Conservation (phyloP, 1,140 invertebrate genomes). For the Theocolax elegans region DNA sequence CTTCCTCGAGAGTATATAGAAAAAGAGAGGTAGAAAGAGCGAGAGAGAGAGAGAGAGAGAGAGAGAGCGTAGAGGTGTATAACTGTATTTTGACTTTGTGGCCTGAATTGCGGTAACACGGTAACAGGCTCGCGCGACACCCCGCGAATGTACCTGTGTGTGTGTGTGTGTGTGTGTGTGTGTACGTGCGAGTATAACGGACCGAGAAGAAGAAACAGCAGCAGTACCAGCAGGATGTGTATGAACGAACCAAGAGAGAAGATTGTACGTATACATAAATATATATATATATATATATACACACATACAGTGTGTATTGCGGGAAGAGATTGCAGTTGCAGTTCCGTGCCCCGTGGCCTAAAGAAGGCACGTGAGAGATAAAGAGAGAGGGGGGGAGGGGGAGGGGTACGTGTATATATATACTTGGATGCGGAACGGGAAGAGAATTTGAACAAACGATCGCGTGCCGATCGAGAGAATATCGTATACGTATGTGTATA, state of each 20-base stretch:
- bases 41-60: slow-evolving; percentile 12
- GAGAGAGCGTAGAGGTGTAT: slow-evolving; percentile 42
- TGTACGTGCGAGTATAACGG: slow-evolving; percentile 32
- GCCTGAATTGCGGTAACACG: slow-evolving; percentile 69
- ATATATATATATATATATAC: not conserved
- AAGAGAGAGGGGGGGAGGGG: no score
- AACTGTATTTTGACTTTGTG: slow-evolving; percentile 71
- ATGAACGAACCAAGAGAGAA: no score
- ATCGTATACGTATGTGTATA: no score
- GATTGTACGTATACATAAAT: not conserved
- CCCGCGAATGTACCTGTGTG: slow-evolving; percentile 12
- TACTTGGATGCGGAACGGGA: slow-evolving; percentile 14
- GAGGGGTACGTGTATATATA: no score
- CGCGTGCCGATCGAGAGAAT: no score
- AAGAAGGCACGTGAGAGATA: slow-evolving; percentile 23
- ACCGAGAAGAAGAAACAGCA: no score
- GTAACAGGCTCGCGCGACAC: slow-evolving; percentile 61
- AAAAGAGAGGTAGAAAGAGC: not conserved
- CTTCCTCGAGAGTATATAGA: not conserved
- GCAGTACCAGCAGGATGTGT: no score
- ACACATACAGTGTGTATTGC: not conserved
- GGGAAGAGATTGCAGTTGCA: not conserved
- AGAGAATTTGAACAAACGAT: slow-evolving; percentile 11
- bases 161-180: no score
- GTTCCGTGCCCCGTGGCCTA: slow-evolving; percentile 34